Percentiles rank a stretch among this genome's conserved stretches.
Conservation (phyloP, 2,113 vertebrate genomes). For the Gallinago paraguaiae region DNA sequence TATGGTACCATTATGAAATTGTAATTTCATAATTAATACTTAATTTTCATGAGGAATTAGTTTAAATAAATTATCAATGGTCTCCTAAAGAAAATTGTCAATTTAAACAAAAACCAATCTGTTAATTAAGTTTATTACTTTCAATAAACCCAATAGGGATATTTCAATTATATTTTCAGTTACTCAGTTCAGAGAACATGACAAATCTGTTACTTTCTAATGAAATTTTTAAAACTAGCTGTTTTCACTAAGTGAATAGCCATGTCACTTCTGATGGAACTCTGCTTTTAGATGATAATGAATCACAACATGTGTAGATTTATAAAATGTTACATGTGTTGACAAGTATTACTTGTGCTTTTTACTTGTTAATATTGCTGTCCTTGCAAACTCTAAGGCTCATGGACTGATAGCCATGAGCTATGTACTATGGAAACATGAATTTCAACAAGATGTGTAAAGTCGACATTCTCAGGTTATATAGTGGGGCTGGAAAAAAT, state of each 20-base stretch:
- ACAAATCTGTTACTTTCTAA: background rate
- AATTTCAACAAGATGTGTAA: conserved; percentile 13
- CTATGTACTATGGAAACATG: background rate
- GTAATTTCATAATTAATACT: conserved; percentile 60
- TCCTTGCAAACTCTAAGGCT: background rate
- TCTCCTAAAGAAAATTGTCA: conserved; percentile 44
- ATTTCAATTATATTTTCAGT: conserved; percentile 33
- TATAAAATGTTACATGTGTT: background rate
- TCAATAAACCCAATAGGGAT: conserved; percentile 25
- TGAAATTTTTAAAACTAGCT: background rate
- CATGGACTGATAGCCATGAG: background rate
- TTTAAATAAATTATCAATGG: conserved; percentile 53
- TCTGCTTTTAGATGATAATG: background rate
- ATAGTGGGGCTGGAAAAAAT: background rate
- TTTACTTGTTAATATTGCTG: background rate
- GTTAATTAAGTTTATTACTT: conserved; percentile 55
- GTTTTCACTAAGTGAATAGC: background rate
- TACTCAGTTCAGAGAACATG: background rate
- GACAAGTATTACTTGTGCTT: background rate
- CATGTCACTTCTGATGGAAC: background rate
- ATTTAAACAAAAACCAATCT: conserved; percentile 28
- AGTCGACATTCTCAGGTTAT: background rate
- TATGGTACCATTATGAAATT: conserved; percentile 32
- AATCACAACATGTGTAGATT: background rate
- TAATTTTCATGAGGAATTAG: conserved; percentile 55